Conservation (phyloP, 2,888 invertebrate genomes). For the Drosophila suboccidentalis region DNA sequence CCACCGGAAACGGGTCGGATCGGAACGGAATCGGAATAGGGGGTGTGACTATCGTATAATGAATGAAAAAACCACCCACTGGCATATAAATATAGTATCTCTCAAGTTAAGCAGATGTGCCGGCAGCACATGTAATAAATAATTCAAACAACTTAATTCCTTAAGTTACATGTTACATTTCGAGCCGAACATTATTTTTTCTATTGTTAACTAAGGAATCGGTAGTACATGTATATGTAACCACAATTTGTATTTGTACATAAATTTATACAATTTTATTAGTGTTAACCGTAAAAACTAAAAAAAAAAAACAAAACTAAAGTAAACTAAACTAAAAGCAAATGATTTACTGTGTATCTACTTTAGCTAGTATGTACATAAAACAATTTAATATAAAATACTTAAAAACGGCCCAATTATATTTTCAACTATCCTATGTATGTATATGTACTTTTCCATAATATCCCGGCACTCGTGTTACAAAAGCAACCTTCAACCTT, state of each 20-base stretch:
- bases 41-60: slow-evolving; percentile 24
- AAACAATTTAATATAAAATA: slow-evolving; percentile 49
- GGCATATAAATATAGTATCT: slow-evolving; percentile 17
- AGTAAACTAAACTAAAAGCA: slow-evolving; percentile 17
- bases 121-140: slow-evolving; percentile 71
- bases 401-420: slow-evolving; percentile 46
- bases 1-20: slow-evolving; percentile 31
- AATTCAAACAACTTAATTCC: slow-evolving; percentile 69
- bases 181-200: slow-evolving; percentile 63
- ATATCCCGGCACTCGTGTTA: slow-evolving; percentile 65
- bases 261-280: slow-evolving; percentile 72
- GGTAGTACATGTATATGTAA: slow-evolving; percentile 55
- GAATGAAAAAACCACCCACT: slow-evolving; percentile 14
- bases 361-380: slow-evolving; percentile 56
- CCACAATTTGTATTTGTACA: slow-evolving; percentile 68
- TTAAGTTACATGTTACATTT: slow-evolving; percentile 68
- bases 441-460: slow-evolving; percentile 23
- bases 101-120: slow-evolving; percentile 43
- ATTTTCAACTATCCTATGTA: slow-evolving; percentile 32
- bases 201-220: slow-evolving; percentile 68
- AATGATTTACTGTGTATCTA: slow-evolving; percentile 50
- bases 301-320: slow-evolving; percentile 6
- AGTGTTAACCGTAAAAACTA: slow-evolving; percentile 53
- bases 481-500: slow-evolving; percentile 58
- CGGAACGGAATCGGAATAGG: slow-evolving; percentile 8